Base-by-base conservation (phyloP, 2,888 invertebrate genomes). In the Drosophila dives region DNA sequence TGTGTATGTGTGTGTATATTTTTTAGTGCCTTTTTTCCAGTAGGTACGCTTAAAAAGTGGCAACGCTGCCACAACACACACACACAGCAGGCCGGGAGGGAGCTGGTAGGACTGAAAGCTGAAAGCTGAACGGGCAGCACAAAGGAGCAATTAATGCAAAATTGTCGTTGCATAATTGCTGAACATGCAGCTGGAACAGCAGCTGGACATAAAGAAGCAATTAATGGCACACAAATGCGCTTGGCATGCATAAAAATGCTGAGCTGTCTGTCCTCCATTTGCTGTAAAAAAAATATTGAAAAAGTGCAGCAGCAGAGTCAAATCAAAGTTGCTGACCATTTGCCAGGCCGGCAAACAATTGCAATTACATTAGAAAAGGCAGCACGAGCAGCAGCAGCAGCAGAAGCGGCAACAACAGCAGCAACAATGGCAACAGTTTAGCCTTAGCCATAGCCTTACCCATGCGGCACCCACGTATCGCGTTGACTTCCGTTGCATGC, bases 131-230 rank as follows among this genome's bases (percentile, higher is more conserved):
- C 68, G 26, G 58, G 54, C 67, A 56, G 75, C 72, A 90, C 90
- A 91, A 91, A 91, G 82, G 88, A 91, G 90, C 90, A 91, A 91
- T 91, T 91, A 91, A 90, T 89, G 81, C 74, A 78, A 89, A 90
- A 90, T 86, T 91, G 91, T 87, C 78, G 86, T 80, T 78, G 84
- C 83, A 91, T 90, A 91, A 91, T 91, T 91, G 91, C 90, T 87
- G 88, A 80, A 80, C 82, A 91, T 84, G 90, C 90, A 84, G 61
- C 77, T 69, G 69, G 70, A 68, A 56, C 51, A 71, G 65, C 77
- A 74, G 60, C 75, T 48, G 63, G 59, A 64, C 80, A 83, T 91
- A 91, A 91, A 91, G 88, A 78, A 91, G 89, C 90, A 91, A 91
- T 91, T 91, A 91, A 87, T 89, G 85, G 59, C 83, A 65, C 77